These are phyloP conservation scores for Hirtodrosophila cameraria DNA, from an alignment of 2,888 invertebrate genomes.

Conservation along the genomic window DNA sequence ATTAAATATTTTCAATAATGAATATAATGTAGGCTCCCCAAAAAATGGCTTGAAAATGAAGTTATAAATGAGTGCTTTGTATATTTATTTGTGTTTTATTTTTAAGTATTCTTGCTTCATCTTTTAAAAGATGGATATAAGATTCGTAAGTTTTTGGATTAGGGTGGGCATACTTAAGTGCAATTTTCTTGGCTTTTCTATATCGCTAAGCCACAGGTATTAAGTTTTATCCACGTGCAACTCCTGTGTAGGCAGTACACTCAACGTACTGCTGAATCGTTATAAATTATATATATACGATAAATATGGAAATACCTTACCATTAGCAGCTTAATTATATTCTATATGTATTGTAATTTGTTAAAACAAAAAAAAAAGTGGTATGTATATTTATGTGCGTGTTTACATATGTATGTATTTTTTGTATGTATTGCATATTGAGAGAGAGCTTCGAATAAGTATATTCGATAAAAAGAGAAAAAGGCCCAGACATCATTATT, in stretches of 20 bases:
- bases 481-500: conserved; percentile 7
- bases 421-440: conserved; percentile 37
- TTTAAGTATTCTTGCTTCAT: neutral
- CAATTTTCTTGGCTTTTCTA: conserved; percentile 31
- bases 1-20: too few species aligned
- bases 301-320: conserved; percentile 53
- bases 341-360: conserved; percentile 47
- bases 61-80: neutral
- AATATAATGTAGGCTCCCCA: too few species aligned
- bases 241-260: conserved; percentile 5
- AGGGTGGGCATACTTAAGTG: conserved; percentile 9
- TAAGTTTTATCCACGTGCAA: conserved; percentile 16
- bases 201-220: conserved; percentile 7
- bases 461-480: conserved; percentile 9
- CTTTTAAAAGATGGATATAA: neutral
- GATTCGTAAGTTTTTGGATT: neutral
- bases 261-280: conserved; percentile 6
- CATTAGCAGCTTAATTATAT: conserved; percentile 59
- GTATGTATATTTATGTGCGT: conserved; percentile 42
- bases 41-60: too few species aligned
- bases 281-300: conserved; percentile 37
- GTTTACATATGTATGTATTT: conserved; percentile 43
- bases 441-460: neutral
- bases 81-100: neutral
- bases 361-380: conserved; percentile 48